Evolutionary conservation across 2,888 invertebrate species (phyloP).

Genomic region (Itoplectis maculator): DNA sequence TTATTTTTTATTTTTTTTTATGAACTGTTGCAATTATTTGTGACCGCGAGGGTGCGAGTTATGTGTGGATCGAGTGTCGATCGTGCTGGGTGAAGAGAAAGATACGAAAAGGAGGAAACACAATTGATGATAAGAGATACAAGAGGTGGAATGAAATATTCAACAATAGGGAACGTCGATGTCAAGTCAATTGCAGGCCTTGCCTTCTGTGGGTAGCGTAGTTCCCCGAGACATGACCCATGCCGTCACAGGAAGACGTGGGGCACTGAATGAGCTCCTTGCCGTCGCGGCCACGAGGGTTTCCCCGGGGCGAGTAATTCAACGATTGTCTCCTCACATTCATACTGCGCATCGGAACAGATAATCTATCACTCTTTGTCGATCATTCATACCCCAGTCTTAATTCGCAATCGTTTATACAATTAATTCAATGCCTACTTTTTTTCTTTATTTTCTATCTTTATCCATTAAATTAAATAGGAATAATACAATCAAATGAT

Average conservation of each 20-base stretch:
- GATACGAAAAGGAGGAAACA: constrained; percentile 5
- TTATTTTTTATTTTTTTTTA: not conserved
- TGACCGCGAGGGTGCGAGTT: not conserved
- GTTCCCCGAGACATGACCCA: constrained; percentile 95
- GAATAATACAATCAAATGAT: too few relatives aligned
- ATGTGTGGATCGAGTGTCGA: not conserved
- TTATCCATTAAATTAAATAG: too few relatives aligned
- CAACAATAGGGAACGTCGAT: constrained; percentile 66
- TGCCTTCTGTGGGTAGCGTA: constrained; percentile 95
- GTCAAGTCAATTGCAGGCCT: constrained; percentile 84
- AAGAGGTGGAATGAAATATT: constrained; percentile 10
- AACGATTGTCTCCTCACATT: constrained; percentile 82
- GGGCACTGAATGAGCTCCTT: constrained; percentile 93
- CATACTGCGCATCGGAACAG: constrained; percentile 81
- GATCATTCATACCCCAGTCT: constrained; percentile 45
- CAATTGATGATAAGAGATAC: constrained; percentile 8
- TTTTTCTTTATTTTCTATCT: not conserved
- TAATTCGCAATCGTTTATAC: not conserved
- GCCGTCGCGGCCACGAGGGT: constrained; percentile 88
- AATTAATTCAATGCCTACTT: not conserved
- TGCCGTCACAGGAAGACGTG: constrained; percentile 92
- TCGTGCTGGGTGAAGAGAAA: constrained; percentile 41
- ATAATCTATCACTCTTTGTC: constrained; percentile 65
- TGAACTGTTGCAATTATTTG: not conserved
- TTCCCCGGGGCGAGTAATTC: constrained; percentile 82